Base-by-base conservation (phyloP, 2,113 vertebrate genomes). In the Crotalus viridis region DNA sequence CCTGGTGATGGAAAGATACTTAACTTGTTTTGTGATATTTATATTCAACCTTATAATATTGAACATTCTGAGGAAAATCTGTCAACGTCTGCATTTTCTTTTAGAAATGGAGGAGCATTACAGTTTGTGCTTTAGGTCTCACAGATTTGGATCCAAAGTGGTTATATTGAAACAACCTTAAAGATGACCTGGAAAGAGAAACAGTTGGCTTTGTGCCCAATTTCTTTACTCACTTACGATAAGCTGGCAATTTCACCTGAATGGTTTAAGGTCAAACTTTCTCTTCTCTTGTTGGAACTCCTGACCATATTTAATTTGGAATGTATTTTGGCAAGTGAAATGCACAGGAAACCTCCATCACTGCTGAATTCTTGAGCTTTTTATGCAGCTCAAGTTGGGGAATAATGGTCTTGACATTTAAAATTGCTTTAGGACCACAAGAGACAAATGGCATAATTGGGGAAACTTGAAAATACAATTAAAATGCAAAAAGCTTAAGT, bases 21-120 rank as follows among this genome's bases (percentile, higher is more conserved):
- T 97, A 94, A 97, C 94, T 96, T 97, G 91, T 96, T 96, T 96
- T 97, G 96, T 95, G 93, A 96, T 97, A 96, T 97, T 97, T 97
- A 95, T 97, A 96, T 94, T 95, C 96, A 95, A 90, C 95, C 97
- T 95, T 94, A 94, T 96, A 95, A 94, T 94, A 92, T 95, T 95
- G 96, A 97, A 95, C 95, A 95, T 92, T 93, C 92, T 95, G 95
- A 96, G 92, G 93, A 95, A 97, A 97, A 97, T 95, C 81, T 88
- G 93, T 96, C 96, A 96, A 96, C 94, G 96, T 97, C 96, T 96
- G 94, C 94, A 94, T 96, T 96, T 97, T 95, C 94, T 96, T 93
- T 92, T 96, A 95, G 94, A 95, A 96, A 91, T 90, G 90, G 89
- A 95, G 95, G 96, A 93, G 93, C 94, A 91, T 94, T 94, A 95